A percentile compares a stretch with the other conserved stretches of the same genome.
These are phyloP conservation scores for Paradoxurus hermaphroditus DNA, from an alignment of 2,113 vertebrate genomes.

Conservation along the genomic window DNA sequence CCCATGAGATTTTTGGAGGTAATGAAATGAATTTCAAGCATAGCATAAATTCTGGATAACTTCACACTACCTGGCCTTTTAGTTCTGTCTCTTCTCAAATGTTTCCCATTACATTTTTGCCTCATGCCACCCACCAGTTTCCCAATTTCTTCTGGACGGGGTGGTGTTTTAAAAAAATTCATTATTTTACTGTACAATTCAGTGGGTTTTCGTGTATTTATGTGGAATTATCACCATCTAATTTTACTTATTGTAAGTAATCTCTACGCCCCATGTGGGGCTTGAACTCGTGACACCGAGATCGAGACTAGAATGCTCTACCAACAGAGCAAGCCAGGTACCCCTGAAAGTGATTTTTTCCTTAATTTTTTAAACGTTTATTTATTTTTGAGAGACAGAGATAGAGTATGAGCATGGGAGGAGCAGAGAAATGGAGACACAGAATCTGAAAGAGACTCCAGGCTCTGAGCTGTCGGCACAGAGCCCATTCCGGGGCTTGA, in stretches of 20 bases:
- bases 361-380: no score
- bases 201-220: not conserved
- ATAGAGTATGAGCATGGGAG: no score
- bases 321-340: no score
- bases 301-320: no score
- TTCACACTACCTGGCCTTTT: not conserved
- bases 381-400: no score
- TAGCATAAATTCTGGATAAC: not conserved
- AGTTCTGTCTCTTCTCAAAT: not conserved
- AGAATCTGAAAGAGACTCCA: no score
- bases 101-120: not conserved
- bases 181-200: not conserved
- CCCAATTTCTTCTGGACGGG: not conserved
- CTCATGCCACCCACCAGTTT: not conserved
- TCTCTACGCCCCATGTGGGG: not conserved
- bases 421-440: no score
- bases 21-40: not conserved
- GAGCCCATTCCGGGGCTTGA: no score
- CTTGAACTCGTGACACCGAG: not conserved
- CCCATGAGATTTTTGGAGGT: not conserved
- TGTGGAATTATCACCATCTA: not conserved
- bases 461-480: no score
- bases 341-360: no score
- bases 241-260: not conserved
- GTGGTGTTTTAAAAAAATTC: not conserved